phyloP scores from a whole-genome alignment of 2,797 vertebrate genomes.

The Choloepus didactylus region DNA sequence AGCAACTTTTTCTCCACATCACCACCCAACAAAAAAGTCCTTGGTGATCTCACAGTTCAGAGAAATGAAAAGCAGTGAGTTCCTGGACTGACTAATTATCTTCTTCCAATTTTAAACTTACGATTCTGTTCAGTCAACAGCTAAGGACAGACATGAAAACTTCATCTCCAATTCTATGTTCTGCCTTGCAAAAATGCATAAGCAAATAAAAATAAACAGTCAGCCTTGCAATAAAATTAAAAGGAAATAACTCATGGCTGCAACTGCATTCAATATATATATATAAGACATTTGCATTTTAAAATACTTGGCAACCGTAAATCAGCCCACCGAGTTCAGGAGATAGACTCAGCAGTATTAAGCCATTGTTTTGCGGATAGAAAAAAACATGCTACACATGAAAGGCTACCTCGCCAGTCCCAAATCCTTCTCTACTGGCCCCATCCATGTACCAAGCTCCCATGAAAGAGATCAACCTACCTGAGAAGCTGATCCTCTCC shows the following conservation, averaged over 20 bases:
- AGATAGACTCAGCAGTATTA: not conserved
- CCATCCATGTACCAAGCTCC: not conserved
- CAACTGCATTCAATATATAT: not conserved
- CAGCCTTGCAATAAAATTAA: not conserved
- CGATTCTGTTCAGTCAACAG: not conserved
- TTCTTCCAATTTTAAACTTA: not conserved
- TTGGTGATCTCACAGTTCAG: not conserved
- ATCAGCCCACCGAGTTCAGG: not conserved
- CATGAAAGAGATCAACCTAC: not conserved
- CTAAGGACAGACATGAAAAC: not conserved
- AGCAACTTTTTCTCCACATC: not conserved
- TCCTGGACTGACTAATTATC: not conserved
- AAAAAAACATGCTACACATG: not conserved
- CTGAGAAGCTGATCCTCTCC: not conserved
- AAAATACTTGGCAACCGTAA: not conserved
- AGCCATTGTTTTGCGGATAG: not conserved
- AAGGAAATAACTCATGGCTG: not conserved
- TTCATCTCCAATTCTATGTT: not conserved
- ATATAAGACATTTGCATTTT: not conserved
- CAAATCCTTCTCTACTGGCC: not conserved
- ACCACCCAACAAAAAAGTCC: not conserved
- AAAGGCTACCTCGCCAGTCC: not conserved
- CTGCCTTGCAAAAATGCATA: constrained; percentile 6
- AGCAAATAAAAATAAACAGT: not conserved
- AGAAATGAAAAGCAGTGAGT: not conserved